Base-by-base conservation (phyloP, 2,113 vertebrate species). In the Stigmatopora nigra region DNA sequence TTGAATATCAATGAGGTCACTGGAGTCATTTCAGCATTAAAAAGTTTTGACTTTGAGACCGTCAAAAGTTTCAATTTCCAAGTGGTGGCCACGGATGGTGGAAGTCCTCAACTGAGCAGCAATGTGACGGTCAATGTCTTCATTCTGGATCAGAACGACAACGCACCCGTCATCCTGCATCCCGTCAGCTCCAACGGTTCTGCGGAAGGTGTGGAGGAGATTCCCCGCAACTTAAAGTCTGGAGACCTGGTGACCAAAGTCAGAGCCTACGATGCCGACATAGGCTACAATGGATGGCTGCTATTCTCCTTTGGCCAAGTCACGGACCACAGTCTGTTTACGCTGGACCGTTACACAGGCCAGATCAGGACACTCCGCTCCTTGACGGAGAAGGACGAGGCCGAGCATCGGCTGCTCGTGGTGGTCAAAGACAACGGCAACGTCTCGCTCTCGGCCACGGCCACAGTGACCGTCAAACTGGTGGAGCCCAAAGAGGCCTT, bases 21-120 rank as follows among this genome's bases (percentile, higher is more conserved):
- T 38, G 88, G 90, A 0, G 74, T 71, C 0, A 65, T 92, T 38
- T 80, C 71, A 4, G 88, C 88, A 0, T 25, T 84, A 0, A 90
- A 84, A 71, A 82, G 82, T 15, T 90, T 91, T 48, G 90, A 90
- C 35, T 91, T 89, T 81, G 88, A 91, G 38, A 64, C 58, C 0
- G 0, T 83, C 12, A 91, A 91, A 77, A 86, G 62, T 0, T 89
- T 89, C 64, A 62, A 84, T 22, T 88, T 91, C 64, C 76, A 82
- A 22, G 82, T 91, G 31, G 65, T 80, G 0, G 89, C 87, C 61
- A 69, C 78, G 58, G 89, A 89, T 47, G 84, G 78, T 36, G 87
- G 89, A 70, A 73, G 47, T 74, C 86, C 83, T 11, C n/a, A 81
- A 16, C 35, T 86, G 4, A 87, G 77, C 77, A 87, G 71, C 76